Evolutionary conservation across 2,113 vertebrate species (phyloP), one percentile per base, ranked within the genome.

Genomic region (Pyrgilauda ruficollis): DNA sequence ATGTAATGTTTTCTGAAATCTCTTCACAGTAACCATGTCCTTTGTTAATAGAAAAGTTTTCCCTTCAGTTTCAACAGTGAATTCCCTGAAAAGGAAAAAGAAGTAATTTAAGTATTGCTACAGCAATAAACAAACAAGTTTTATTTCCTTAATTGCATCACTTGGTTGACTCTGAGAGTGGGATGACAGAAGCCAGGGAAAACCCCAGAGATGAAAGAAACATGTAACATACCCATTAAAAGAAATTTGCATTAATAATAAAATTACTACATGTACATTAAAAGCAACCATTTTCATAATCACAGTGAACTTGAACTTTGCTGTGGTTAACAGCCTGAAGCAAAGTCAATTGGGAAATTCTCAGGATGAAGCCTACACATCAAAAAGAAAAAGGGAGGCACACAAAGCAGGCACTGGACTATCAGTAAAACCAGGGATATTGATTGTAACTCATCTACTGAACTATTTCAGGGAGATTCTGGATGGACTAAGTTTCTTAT

Each of bases 1-100:
- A 50, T 99, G 98, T 68, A 99, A 97, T 33, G 99, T 99, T 97
- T 99, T 99, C 98, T 99, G 99, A 97, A 99, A 99, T 73, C 98
- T 98, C 97, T 99, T 99, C 97, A 99, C 98, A 56, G 55, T 98
- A 93, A 99, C 99, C 99, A 99, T 99, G 94, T 99, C 99, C 97
- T 99, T 99, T 31, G 98, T 99, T 95, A 99, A 97, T 77, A 97
- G 98, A 96, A 99, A 99, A 21, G 98, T 98, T 97, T 99, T 99
- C 85, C 99, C 99, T 97, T 99, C 99, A 7, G 99, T 98, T 97
- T 99, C 98, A 86, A 99, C 87, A 88, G 98, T 98, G 97, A 99
- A 99, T 98, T 99, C 99, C 85, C 99, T 99, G 96, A 16, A 79
- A 96, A 92, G 55, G 50, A 91, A 80, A 87, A 84, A 79, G 2